Percentiles rank a stretch among this genome's conserved stretches.
Evolutionary conservation across 2,888 invertebrate genomes (phyloP).

Genomic region (Baccha elongata): DNA sequence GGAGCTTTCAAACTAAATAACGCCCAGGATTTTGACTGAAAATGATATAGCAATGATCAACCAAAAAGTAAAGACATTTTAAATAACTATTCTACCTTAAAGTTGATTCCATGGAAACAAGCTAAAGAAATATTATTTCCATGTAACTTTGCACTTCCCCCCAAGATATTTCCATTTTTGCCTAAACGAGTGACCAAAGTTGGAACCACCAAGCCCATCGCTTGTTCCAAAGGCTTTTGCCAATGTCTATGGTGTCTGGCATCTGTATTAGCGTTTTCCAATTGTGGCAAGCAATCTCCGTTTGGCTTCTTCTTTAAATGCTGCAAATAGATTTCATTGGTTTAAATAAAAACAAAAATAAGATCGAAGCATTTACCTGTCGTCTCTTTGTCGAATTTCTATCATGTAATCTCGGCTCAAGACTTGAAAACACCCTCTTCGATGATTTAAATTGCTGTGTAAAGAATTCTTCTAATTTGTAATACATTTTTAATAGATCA

Average conservation of each 20-base stretch:
- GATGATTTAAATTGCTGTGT: conserved; percentile 98
- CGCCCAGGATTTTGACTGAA: conserved; percentile 94
- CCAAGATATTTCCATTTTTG: conserved; percentile 89
- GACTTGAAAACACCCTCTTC: conserved; percentile 93
- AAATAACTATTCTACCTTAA: conserved; percentile 84
- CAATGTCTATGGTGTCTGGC: conserved; percentile 95
- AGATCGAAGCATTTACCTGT: conserved; percentile 75
- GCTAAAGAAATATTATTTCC: conserved; percentile 96
- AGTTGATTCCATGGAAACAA: conserved; percentile 98
- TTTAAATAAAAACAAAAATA: not conserved
- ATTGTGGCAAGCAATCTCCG: conserved; percentile 74
- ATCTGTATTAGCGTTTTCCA: conserved; percentile 83
- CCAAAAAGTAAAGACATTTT: not conserved
- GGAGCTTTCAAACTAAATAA: conserved; percentile 96
- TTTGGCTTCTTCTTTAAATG: conserved; percentile 81
- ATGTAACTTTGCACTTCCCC: conserved; percentile 94
- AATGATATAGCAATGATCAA: not conserved
- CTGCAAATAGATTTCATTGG: conserved; percentile 11
- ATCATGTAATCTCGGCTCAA: conserved; percentile 84
- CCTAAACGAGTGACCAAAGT: conserved; percentile 88
- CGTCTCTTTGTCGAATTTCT: conserved; percentile 80
- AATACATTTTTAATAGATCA: conserved; percentile 97
- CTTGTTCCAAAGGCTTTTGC: conserved; percentile 93
- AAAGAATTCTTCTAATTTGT: conserved; percentile 98
- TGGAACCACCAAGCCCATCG: conserved; percentile 91